These are phyloP conservation scores for Cheilosia scutellata DNA, from an alignment of 2,888 invertebrate species.

Conservation along the genomic window DNA sequence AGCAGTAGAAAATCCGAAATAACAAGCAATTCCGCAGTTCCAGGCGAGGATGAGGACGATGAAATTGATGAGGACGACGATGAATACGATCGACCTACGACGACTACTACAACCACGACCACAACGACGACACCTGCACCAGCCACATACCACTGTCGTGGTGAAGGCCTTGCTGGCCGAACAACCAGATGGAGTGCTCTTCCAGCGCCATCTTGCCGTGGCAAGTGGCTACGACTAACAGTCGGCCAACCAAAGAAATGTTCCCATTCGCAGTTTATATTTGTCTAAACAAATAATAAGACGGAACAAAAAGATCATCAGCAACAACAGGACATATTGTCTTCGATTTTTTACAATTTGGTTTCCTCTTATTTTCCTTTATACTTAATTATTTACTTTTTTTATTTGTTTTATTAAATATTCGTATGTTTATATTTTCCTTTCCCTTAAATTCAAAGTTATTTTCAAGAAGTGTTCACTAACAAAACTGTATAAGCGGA, in stretches of 20 bases:
- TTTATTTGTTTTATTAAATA: conserved; percentile 19
- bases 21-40: conserved; percentile 76
- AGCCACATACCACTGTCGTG: conserved; percentile 87
- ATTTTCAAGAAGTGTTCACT: conserved; percentile 54
- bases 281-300: conserved; percentile 80
- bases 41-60: conserved; percentile 76
- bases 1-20: conserved; percentile 72
- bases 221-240: conserved; percentile 91
- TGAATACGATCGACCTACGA: conserved; percentile 76
- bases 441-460: conserved; percentile 11
- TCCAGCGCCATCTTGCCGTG: conserved; percentile 94
- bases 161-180: conserved; percentile 91
- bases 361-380: conserved; percentile 14
- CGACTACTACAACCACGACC: conserved; percentile 77
- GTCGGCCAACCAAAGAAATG: conserved; percentile 84
- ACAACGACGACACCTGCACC: conserved; percentile 77
- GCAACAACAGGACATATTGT: conserved; percentile 65
- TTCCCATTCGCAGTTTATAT: conserved; percentile 83
- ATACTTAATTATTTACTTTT: background rate
- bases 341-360: conserved; percentile 37
- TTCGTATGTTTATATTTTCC: conserved; percentile 39
- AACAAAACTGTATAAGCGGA: conserved; percentile 30
- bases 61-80: conserved; percentile 57
- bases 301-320: conserved; percentile 7
- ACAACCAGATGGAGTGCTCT: conserved; percentile 93